These are phyloP conservation scores for Physocephala rufipes DNA, from an alignment of 2,888 invertebrate genomes.

Conservation along the genomic window DNA sequence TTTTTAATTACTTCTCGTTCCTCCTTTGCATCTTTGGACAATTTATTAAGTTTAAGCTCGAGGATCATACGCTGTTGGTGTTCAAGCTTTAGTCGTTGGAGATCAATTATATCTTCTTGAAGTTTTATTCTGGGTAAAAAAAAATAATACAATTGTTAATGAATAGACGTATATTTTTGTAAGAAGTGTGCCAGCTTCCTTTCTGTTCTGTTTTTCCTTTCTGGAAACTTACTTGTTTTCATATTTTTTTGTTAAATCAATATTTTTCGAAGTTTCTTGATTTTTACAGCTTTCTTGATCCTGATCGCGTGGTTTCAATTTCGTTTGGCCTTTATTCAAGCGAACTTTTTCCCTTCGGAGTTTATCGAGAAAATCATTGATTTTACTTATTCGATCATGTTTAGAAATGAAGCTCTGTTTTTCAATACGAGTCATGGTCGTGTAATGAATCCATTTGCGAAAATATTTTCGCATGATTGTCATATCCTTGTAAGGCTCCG, in stretches of 20 bases:
- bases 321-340: constrained; percentile 35
- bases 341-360: constrained; percentile 59
- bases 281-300: not conserved
- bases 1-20: constrained; percentile 71
- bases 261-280: no score
- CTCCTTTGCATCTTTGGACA: constrained; percentile 73
- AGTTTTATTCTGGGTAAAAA: constrained; percentile 73
- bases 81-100: constrained; percentile 76
- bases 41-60: constrained; percentile 75
- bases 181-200: not conserved
- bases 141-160: not conserved
- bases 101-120: constrained; percentile 77
- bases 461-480: constrained; percentile 58
- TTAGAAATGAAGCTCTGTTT: constrained; percentile 52
- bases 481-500: constrained; percentile 45
- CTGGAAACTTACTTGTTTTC: constrained; percentile 63
- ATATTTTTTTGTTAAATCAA: constrained; percentile 58
- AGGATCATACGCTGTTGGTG: constrained; percentile 79
- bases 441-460: constrained; percentile 62
- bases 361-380: constrained; percentile 63
- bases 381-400: constrained; percentile 59
- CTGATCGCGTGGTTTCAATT: not conserved
- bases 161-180: not conserved
- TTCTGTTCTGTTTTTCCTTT: no score
- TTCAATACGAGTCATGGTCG: constrained; percentile 61